These are phyloP conservation scores for Lepeophtheirus salmonis DNA, from an alignment of 1,140 invertebrate genomes.

Conservation along the genomic window DNA sequence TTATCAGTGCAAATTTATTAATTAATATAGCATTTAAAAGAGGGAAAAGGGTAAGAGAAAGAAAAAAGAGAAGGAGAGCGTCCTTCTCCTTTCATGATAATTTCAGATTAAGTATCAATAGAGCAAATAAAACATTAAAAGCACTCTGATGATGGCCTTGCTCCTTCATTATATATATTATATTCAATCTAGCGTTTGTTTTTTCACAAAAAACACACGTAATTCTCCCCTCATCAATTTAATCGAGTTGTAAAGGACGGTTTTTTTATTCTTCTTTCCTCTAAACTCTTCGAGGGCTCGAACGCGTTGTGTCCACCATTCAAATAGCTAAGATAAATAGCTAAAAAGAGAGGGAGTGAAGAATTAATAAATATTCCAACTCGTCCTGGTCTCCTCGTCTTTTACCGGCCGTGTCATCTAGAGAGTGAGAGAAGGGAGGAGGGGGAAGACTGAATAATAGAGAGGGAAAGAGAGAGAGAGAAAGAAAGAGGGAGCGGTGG, in stretches of 20 bases:
- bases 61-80: too few relatives aligned
- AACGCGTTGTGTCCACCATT: neutral
- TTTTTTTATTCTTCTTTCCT: neutral
- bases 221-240: neutral
- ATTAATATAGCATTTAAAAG: too few relatives aligned
- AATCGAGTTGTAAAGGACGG: neutral
- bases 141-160: neutral
- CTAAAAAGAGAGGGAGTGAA: neutral
- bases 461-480: neutral
- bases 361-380: neutral
- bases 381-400: neutral
- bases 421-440: too few relatives aligned
- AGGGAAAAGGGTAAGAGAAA: too few relatives aligned
- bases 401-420: too few relatives aligned
- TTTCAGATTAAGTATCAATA: constrained; percentile 19
- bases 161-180: too few relatives aligned
- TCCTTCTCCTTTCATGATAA: too few relatives aligned
- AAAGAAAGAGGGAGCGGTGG: neutral
- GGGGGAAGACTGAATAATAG: neutral
- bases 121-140: neutral
- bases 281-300: neutral
- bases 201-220: neutral
- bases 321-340: neutral
- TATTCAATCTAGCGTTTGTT: neutral
- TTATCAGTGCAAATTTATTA: too few relatives aligned